Percentiles rank a stretch among this genome's conserved stretches.
phyloP scores from a whole-genome alignment of 37 sponge, comb jelly and placozoan genomes.

The Ianthella basta region DNA sequence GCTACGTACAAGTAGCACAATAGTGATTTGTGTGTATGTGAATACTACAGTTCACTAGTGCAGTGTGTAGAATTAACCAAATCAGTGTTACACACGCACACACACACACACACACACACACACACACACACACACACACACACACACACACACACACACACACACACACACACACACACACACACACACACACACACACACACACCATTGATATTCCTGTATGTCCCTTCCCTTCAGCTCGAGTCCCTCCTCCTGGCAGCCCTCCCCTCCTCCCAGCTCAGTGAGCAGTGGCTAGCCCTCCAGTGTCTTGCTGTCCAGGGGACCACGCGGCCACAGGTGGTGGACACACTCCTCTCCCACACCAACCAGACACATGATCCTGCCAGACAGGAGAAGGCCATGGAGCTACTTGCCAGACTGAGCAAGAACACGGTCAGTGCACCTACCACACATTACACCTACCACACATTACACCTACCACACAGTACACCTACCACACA shows the following conservation, averaged over 20 bases:
- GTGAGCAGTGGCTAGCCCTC: constrained; percentile 76
- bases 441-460: too few relatives aligned
- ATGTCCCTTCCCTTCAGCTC: constrained; percentile 35
- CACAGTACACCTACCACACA: too few relatives aligned
- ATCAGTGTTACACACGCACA: too few relatives aligned
- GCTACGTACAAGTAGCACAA: too few relatives aligned
- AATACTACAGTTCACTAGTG: too few relatives aligned
- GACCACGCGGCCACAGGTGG: constrained; percentile 27
- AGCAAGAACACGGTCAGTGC: constrained; percentile 49
- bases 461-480: too few relatives aligned
- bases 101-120: too few relatives aligned
- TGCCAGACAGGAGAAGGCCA: constrained; percentile 31
- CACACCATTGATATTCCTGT: neutral
- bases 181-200: neutral
- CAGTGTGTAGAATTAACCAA: neutral
- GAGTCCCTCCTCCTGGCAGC: constrained; percentile 51
- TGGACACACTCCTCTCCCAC: constrained; percentile 37
- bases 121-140: too few relatives aligned
- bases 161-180: constrained; percentile 9
- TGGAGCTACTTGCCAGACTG: constrained; percentile 41
- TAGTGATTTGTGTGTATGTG: too few relatives aligned
- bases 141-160: too few relatives aligned
- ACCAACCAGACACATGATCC: constrained; percentile 12
- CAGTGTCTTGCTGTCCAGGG: constrained; percentile 69
- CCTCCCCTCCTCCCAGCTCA: neutral